Conservation (phyloP, 2,113 vertebrate genomes). For the Naja naja region DNA sequence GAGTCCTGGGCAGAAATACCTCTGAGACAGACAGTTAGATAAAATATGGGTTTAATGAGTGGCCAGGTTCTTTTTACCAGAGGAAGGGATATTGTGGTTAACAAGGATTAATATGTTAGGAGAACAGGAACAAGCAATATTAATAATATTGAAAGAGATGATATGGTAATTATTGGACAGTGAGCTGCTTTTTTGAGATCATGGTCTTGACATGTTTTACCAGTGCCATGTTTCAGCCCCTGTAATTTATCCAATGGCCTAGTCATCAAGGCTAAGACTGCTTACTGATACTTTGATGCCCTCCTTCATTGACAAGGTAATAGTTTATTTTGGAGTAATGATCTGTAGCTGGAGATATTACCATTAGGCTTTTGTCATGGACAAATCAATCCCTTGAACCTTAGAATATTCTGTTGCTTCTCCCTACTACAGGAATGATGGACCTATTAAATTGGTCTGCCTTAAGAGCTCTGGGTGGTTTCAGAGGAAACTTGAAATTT, state of each 20-base stretch:
- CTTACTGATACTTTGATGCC: background rate
- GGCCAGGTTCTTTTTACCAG: background rate
- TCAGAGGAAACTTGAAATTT: background rate
- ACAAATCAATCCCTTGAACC: background rate
- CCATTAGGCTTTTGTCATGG: background rate
- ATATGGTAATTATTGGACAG: background rate
- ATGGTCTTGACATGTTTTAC: background rate
- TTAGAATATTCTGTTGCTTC: background rate
- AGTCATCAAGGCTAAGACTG: background rate
- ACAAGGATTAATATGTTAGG: background rate
- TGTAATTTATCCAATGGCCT: background rate
- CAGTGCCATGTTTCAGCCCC: background rate
- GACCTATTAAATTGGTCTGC: background rate
- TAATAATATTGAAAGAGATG: background rate
- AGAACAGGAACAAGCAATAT: background rate
- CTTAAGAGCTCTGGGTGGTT: background rate
- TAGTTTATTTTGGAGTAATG: background rate
- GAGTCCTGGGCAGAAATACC: background rate
- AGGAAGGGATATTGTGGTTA: background rate
- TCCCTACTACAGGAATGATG: background rate
- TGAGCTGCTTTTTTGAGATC: background rate
- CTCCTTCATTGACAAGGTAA: background rate
- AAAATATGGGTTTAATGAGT: background rate
- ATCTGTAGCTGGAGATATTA: background rate
- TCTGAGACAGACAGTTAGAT: background rate